A percentile compares a stretch with the other conserved stretches of the same genome.
These are phyloP conservation scores for Oreotragus oreotragus DNA, from an alignment of 2,113 vertebrate genomes.

Conservation along the genomic window DNA sequence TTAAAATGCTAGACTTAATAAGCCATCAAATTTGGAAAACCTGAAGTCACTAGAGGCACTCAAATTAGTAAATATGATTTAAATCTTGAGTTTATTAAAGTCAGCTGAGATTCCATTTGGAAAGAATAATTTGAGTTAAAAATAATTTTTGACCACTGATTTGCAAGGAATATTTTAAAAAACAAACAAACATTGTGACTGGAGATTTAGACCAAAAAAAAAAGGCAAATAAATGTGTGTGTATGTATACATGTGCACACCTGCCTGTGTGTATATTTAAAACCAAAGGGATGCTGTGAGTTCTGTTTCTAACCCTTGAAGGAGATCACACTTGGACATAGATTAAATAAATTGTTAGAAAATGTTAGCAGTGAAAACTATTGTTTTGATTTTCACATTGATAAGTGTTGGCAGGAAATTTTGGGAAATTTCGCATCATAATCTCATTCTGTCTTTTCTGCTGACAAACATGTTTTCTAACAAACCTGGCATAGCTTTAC, in stretches of 20 bases:
- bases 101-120: not conserved
- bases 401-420: not conserved
- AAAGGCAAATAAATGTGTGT: not conserved
- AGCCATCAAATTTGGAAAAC: not conserved
- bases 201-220: not conserved
- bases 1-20: not conserved
- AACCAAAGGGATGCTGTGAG: not conserved
- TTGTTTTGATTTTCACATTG: not conserved
- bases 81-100: not conserved
- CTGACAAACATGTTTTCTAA: slow-evolving; percentile 37
- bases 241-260: not conserved
- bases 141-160: not conserved
- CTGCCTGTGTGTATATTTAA: not conserved
- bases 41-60: not conserved
- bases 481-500: not conserved
- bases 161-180: not conserved
- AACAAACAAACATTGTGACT: not conserved
- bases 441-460: not conserved
- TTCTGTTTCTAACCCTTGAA: not conserved
- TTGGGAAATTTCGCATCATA: not conserved
- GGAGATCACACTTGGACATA: not conserved
- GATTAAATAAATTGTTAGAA: not conserved
- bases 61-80: not conserved
- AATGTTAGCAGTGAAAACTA: not conserved
- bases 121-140: not conserved